Base-by-base conservation (phyloP, 2,113 vertebrate genomes). In the Mungos mungo region DNA sequence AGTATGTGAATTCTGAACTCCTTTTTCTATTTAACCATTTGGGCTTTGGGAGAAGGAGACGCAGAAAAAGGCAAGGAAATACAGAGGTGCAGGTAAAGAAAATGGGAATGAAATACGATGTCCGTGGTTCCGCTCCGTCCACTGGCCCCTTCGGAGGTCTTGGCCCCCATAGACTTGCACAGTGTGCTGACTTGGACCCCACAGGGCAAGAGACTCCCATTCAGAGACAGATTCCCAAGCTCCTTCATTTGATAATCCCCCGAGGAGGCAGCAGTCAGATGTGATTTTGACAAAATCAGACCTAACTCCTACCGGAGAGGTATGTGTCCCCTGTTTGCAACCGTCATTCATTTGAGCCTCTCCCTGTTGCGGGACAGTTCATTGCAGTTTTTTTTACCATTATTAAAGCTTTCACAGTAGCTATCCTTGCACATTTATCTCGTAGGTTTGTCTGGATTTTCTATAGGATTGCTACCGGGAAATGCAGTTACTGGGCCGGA, bases 151-250 rank as follows among this genome's bases (percentile, higher is more conserved):
- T 9, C 10, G 63, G 5, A 8, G n/a, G 8, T 2, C 66, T 68
- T 33, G 1, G 31, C 41, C 45, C 18, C 9, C 1, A 1, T 8
- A 16, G 0, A 4, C 11, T 52, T 52, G 38, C 15, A 11, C 21
- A 19, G 35, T 3, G 2, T 21, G 5, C 41, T n/a, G 2, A 1
- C 33, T 33, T 50, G 12, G 12, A 35, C 33, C 65, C 3, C 33
- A 0, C 35, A 7, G 63, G 45, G 14, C 18, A 0, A 0, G 33
- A 23, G 1, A 18, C n/a, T 68, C 27, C 35, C 16, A 4, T 45
- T 54, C 27, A 19, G n/a, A 60, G 72, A 6, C 0, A 3, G 65
- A 13, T 54, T 15, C 57, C 41, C 11, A n/a, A 63, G 4, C 18
- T 4, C n/a, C 69, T 74, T 19, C 63, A 8, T 79, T 41, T 57